Conservation (phyloP, 1,140 invertebrate species). For the Aethina tumida region DNA sequence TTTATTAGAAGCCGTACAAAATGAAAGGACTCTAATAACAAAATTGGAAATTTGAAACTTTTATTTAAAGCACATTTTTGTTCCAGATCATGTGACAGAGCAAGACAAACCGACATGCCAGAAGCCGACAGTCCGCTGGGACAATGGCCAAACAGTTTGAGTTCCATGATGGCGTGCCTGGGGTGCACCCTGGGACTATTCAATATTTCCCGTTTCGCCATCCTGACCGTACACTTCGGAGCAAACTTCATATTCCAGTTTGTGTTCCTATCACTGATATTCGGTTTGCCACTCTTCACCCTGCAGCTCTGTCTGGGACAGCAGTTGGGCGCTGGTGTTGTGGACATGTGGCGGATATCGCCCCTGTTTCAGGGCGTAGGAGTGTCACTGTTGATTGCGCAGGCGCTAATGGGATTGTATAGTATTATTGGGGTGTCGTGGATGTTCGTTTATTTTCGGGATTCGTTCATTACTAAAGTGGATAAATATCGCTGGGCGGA, state of each 20-base stretch:
- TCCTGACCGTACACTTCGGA: conserved; percentile 79
- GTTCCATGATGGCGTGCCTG: conserved; percentile 68
- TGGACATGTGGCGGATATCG: conserved; percentile 89
- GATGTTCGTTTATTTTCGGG: conserved; percentile 81
- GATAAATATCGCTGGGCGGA: conserved; percentile 77
- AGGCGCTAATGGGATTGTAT: conserved; percentile 76
- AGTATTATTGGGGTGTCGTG: conserved; percentile 79
- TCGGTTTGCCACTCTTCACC: conserved; percentile 79
- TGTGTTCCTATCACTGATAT: conserved; percentile 66
- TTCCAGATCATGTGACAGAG: conserved; percentile 34
- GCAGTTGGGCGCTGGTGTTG: conserved; percentile 68
- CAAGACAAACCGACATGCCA: conserved; percentile 28
- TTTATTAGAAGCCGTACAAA: too few species aligned
- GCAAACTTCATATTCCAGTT: conserved; percentile 86
- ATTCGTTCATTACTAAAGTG: conserved; percentile 75
- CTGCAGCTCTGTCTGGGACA: conserved; percentile 79
- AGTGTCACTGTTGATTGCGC: conserved; percentile 66
- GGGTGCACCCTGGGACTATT: conserved; percentile 79
- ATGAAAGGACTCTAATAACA: too few species aligned
- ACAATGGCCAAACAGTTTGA: conserved; percentile 70
- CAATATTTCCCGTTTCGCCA: conserved; percentile 80
- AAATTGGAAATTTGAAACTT: too few species aligned
- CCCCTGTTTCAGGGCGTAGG: conserved; percentile 80
- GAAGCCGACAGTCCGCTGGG: conserved; percentile 32
- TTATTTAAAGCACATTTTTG: too few species aligned